Base-by-base conservation (phyloP, 2,113 vertebrate genomes). In the Raja brachyura region DNA sequence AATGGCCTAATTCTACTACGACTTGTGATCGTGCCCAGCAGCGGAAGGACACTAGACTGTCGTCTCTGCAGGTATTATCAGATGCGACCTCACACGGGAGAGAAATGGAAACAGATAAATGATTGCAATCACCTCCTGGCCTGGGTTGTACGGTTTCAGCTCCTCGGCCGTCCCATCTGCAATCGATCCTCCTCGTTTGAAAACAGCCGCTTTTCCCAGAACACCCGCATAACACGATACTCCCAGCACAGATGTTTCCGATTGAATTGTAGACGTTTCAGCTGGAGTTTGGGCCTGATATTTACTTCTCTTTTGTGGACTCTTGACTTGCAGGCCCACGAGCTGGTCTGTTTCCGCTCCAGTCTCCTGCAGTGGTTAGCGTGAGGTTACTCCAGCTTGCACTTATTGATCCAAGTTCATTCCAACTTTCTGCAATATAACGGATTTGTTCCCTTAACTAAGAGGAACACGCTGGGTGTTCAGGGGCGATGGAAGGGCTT, bases 131-230 rank as follows among this genome's bases (percentile, higher is more conserved):
- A 20, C 33, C 61, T 48, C 20, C 88, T 39, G 88, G 88, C 88
- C 33, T 22, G 63, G 39, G 66, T 31, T 70, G 59, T 25, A 66
- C 85, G 5, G 31, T 68, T 68, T 68, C 63, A 90, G 31, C 61
- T 39, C 63, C 8, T 68, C 31, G 7, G 20, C 7, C 59, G 81
- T 90, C 66, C 33, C 59, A n/a, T 59, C 16, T 90, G 88, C 88
- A 90, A 90, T 90, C 63, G 88, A 90, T 90, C 63, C 86, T 90
- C 16, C 59, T 39, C 88, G 39, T 90, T 85, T 90, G 88, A 90
- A 70, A 90, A 70, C 63, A 90, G 63, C 31, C 61, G 31, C 88
- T 90, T 63, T 90, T 90, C 66, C 88, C 59, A 66, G 88, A 90
- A 70, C 61, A 22, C 63, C 88, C 70, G 1, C 39, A 63, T 39